These are phyloP conservation scores for Watsonalla cultraria DNA, from an alignment of 2,888 invertebrate genomes.

Conservation along the genomic window DNA sequence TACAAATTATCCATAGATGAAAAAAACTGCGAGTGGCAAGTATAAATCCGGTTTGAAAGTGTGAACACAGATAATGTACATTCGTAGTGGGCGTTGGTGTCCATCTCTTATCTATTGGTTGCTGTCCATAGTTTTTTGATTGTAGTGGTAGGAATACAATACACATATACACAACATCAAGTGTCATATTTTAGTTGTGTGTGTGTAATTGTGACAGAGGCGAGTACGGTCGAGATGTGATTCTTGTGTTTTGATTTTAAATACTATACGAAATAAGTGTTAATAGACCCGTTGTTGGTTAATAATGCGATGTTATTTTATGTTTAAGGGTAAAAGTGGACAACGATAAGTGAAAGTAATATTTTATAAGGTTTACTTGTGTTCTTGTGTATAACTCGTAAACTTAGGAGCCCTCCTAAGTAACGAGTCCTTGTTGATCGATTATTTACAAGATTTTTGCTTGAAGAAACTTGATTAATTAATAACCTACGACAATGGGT, in stretches of 20 bases:
- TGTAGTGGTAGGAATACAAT: too few relatives aligned
- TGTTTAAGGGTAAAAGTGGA: conserved; percentile 26
- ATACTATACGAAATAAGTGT: conserved; percentile 17
- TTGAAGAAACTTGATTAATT: conserved; percentile 14
- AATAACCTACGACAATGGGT: conserved; percentile 49
- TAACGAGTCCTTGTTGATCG: conserved; percentile 41
- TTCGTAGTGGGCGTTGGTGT: too few relatives aligned
- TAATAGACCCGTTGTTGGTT: conserved; percentile 9
- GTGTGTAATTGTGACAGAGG: conserved; percentile 27
- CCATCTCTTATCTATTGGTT: too few relatives aligned
- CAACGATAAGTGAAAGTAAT: conserved; percentile 17
- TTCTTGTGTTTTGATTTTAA: conserved; percentile 59
- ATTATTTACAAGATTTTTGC: conserved; percentile 33
- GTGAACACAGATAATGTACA: too few relatives aligned
- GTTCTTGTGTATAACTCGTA: conserved; percentile 21
- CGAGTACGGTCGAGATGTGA: conserved; percentile 46
- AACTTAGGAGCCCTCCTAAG: conserved; percentile 20
- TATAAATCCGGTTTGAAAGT: too few relatives aligned
- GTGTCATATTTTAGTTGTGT: too few relatives aligned
- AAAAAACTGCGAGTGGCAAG: too few relatives aligned
- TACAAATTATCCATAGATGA: too few relatives aligned
- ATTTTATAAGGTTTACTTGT: conserved; percentile 18
- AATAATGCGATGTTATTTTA: conserved; percentile 26
- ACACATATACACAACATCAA: too few relatives aligned
- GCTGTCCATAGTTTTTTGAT: too few relatives aligned